Conservation (phyloP, 1,140 invertebrate genomes). For the Drosophila oshimai region DNA sequence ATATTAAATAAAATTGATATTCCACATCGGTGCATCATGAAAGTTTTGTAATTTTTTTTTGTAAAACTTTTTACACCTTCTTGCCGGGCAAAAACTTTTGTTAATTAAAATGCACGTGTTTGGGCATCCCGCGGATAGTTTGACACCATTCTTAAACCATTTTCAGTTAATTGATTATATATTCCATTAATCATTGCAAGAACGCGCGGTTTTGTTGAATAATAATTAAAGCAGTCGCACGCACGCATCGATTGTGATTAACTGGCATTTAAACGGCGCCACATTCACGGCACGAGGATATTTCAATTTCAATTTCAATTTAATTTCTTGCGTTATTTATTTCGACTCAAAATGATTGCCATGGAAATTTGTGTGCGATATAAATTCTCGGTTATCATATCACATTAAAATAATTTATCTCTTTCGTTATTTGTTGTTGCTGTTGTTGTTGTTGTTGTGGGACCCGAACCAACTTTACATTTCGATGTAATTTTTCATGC, state of each 20-base stretch:
- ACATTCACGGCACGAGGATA: constrained; percentile 14
- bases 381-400: constrained; percentile 67
- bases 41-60: constrained; percentile 13
- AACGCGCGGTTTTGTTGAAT: neutral
- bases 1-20: neutral
- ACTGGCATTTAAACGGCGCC: constrained; percentile 44
- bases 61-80: constrained; percentile 29
- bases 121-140: constrained; percentile 34
- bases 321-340: constrained; percentile 61
- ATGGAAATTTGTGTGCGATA: constrained; percentile 30
- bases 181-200: constrained; percentile 49
- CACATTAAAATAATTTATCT: constrained; percentile 78
- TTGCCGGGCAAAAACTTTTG: constrained; percentile 1
- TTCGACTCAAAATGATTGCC: constrained; percentile 37
- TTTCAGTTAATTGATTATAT: constrained; percentile 51
- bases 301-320: constrained; percentile 65
- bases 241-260: constrained; percentile 40
- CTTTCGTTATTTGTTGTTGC: constrained; percentile 26
- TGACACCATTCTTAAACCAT: constrained; percentile 22
- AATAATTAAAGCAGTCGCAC: constrained; percentile 64
- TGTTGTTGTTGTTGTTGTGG: neutral
- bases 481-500: constrained; percentile 67
- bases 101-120: constrained; percentile 28
- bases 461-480: constrained; percentile 43
- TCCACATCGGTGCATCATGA: neutral